Evolutionary conservation across 2,888 invertebrate genomes (phyloP), one percentile per base, ranked within the genome.

Genomic region (Xestia ashworthii): DNA sequence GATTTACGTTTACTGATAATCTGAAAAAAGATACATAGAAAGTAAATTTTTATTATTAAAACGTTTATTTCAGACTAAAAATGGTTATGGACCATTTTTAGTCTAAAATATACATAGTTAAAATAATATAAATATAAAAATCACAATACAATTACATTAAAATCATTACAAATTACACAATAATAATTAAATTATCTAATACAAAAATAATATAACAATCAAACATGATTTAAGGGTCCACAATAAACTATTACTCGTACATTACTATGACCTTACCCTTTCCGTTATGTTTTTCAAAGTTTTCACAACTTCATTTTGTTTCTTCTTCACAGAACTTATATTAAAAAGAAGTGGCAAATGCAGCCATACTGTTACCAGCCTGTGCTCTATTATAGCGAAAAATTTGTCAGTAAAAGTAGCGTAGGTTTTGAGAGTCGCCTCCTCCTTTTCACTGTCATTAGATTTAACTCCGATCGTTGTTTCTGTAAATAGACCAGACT

Each of bases 281-380:
- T 58, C n/a, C 8, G 74, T 58, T 69, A 74, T 74, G 16, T n/a
- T 19, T 69, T 46, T 74, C 14, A 70, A n/a, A 5, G 12, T 41
- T n/a, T 60, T 48, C 12, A 58, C n/a, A 32, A 58, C 5, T 38
- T 48, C 32, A 38, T 19, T 38, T 53, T 48, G 55, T 19, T 25
- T 32, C 50, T 25, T 66, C 41, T 74, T 70, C 9, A 19, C 0
- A 19, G 74, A n/a, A 46, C 58, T 70, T 41, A 72, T 22, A 46
- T 72, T 82, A 50, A 76, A 89, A 32, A 86, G 50, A 44, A 83
- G 81, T 38, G 84, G 81, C 5, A 74, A 74, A 68, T 89, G 87
- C 12, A 87, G 72, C 86, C 85, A 88, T 16, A 86, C 5, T 25
- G 6, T 25, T 8, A 67, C 80, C 82, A 32, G 76, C 46, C 11